Percentiles rank a stretch among this genome's conserved stretches.
phyloP scores from a whole-genome alignment of 2,888 invertebrate species.

The Serrognathus titanus region DNA sequence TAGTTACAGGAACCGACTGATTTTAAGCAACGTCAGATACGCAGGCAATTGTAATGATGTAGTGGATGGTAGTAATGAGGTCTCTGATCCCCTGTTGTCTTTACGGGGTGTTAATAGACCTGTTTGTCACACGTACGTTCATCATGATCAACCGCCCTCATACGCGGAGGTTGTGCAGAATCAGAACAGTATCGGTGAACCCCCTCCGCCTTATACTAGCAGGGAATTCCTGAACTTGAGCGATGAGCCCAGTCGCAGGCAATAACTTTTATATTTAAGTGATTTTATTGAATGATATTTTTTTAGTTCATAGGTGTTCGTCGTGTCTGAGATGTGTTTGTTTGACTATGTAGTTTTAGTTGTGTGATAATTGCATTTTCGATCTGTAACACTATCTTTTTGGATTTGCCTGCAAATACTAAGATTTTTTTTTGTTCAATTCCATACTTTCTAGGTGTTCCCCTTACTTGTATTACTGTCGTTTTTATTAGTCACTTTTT shows the following conservation, averaged over 20 bases:
- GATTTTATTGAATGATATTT: neutral
- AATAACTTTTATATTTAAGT: neutral
- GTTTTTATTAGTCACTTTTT: too few species aligned
- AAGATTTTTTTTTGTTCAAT: too few species aligned
- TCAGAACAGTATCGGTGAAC: constrained; percentile 36
- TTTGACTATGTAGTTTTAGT: too few species aligned
- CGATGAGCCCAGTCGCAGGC: neutral
- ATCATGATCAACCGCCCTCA: constrained; percentile 43
- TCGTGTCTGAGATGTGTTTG: too few species aligned
- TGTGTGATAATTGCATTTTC: too few species aligned
- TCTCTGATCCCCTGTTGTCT: constrained; percentile 37
- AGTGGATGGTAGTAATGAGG: constrained; percentile 27
- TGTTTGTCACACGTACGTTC: constrained; percentile 17
- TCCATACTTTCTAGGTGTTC: too few species aligned
- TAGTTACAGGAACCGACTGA: constrained; percentile 9
- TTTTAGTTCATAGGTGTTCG: too few species aligned
- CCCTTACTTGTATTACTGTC: too few species aligned
- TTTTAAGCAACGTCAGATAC: constrained; percentile 12
- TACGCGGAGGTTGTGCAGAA: constrained; percentile 37
- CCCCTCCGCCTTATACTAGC: constrained; percentile 52
- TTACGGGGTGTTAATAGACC: constrained; percentile 18
- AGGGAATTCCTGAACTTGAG: constrained; percentile 26
- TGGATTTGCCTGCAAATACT: too few species aligned
- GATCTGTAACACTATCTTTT: too few species aligned
- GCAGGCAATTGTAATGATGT: constrained; percentile 9